Base-by-base conservation (phyloP, 2,113 vertebrate genomes). In the Atrichornis clamosus region DNA sequence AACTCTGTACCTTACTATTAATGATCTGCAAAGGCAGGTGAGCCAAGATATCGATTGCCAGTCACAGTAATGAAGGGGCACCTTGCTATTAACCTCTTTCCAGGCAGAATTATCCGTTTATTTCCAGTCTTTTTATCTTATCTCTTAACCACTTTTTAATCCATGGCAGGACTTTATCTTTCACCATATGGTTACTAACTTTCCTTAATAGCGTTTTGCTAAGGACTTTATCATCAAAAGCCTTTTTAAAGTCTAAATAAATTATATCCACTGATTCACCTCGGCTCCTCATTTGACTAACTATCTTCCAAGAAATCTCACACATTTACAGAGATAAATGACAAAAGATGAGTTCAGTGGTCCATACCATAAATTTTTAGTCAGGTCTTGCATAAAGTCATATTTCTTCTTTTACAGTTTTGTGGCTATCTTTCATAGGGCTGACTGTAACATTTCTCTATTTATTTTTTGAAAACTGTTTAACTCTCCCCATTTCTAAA, bases 181-280 rank as follows among this genome's bases (percentile, higher is more conserved):
- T 93, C 90, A 93, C 95, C 95, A 96, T 96, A 95, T 95, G 95
- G 95, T 96, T 96, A 90, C 92, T 94, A 95, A 97, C 93, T 94
- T 97, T 97, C 92, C 92, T 96, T 96, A 96, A 97, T 96, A 96
- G 95, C 95, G 76, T 93, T 92, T 95, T 94, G 90, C 83, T 94
- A 95, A 97, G 95, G 88, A 93, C 90, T 96, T 93, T 96, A 96
- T 97, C 95, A 96, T 97, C 96, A 97, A 97, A 97, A 97, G 93
- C 93, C 88, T 93, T 97, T 96, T 96, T 73, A 96, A 96, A 96
- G 95, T 87, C 93, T 92, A 95, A 96, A 96, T 96, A 96, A 96
- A 96, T 96, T 96, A 93, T 91, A 94, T 90, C 83, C 83, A 82
- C 88, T 94, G 96, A 96, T 96, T 93, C 94, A 92, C 96, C 90